phyloP scores from a whole-genome alignment of 2,888 invertebrate genomes.

The Calameuta pallipes region DNA sequence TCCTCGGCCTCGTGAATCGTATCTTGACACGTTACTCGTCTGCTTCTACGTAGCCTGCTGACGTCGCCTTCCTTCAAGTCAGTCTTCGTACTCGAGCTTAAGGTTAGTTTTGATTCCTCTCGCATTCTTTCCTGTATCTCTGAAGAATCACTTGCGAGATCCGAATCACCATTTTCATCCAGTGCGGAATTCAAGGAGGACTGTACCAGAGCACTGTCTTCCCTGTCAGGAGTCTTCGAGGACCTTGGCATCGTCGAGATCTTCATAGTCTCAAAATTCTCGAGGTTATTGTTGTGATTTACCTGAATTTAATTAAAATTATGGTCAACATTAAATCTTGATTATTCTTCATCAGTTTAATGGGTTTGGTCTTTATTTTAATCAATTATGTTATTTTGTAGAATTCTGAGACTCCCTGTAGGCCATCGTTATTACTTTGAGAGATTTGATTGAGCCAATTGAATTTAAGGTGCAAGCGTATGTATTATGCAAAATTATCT shows the following conservation, averaged over 20 bases:
- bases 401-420: neutral
- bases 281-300: slow-evolving; percentile 54
- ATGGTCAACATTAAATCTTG: neutral
- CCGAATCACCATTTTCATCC: neutral
- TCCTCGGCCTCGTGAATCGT: slow-evolving; percentile 55
- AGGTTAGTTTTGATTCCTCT: slow-evolving; percentile 52
- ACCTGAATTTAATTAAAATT: slow-evolving; percentile 36
- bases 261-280: slow-evolving; percentile 56
- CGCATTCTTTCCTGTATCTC: slow-evolving; percentile 2
- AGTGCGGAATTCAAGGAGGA: slow-evolving; percentile 29
- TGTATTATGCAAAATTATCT: neutral
- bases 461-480: neutral
- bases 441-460: neutral
- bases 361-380: neutral
- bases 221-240: slow-evolving; percentile 46
- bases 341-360: slow-evolving; percentile 8
- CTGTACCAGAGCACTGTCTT: slow-evolving; percentile 50
- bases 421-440: neutral
- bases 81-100: slow-evolving; percentile 51
- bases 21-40: slow-evolving; percentile 53
- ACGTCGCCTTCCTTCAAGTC: slow-evolving; percentile 44
- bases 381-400: neutral
- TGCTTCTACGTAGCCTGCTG: slow-evolving; percentile 44
- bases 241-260: slow-evolving; percentile 57
- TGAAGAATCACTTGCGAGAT: neutral